A percentile compares a stretch with the other conserved stretches of the same genome.
Conservation (phyloP, 2,113 vertebrate genomes). For the Pithys albifrons region DNA sequence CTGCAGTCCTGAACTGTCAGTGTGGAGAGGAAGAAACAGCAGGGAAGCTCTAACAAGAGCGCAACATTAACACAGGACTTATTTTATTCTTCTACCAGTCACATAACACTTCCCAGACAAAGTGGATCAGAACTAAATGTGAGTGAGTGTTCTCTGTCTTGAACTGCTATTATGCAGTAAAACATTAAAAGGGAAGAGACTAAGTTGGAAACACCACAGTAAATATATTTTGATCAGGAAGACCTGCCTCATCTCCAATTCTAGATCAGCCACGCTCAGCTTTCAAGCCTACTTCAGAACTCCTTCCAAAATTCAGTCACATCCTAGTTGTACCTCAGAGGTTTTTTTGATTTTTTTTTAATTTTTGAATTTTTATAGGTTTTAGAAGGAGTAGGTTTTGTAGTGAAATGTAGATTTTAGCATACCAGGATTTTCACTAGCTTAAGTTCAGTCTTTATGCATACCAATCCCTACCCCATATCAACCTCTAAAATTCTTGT, state of each 20-base stretch:
- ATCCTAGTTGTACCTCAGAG: neutral
- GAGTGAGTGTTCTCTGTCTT: neutral
- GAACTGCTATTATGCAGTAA: neutral
- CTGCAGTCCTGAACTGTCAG: neutral
- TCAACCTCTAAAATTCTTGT: no score
- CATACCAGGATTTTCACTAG: no score
- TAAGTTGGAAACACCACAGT: neutral
- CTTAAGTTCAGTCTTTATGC: no score
- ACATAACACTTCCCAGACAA: neutral
- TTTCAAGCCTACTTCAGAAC: neutral
- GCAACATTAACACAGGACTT: neutral
- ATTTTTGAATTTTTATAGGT: no score
- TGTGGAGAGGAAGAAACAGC: neutral
- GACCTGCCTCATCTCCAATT: neutral
- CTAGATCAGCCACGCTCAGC: neutral
- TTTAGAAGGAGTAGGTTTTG: no score
- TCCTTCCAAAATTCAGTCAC: neutral
- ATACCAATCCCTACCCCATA: no score
- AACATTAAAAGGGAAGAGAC: neutral
- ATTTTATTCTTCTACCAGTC: neutral
- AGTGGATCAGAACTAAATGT: neutral
- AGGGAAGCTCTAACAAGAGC: neutral
- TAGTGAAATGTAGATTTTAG: no score
- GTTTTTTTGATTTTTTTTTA: no score
- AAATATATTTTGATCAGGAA: neutral